A percentile compares a stretch with the other conserved stretches of the same genome.
Evolutionary conservation across 2,888 invertebrate genomes (phyloP).

Genomic region (Ypsolopha sequella): DNA sequence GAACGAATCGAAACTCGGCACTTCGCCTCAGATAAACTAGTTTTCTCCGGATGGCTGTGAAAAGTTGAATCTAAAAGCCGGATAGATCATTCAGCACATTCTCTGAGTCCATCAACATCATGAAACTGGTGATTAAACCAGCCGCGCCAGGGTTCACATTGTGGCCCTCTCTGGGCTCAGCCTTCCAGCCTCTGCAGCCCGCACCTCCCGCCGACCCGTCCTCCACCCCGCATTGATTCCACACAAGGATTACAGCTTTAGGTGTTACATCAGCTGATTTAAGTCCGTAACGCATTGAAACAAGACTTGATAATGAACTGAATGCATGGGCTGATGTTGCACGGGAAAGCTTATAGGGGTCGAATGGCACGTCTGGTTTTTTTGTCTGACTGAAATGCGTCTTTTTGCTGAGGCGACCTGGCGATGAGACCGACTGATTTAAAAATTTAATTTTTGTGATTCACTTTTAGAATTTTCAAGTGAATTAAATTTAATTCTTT

Average conservation of each 20-base stretch:
- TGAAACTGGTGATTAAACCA: conserved; percentile 76
- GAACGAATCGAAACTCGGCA: conserved; percentile 77
- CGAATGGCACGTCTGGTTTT: too few species aligned
- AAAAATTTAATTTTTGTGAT: too few species aligned
- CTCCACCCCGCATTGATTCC: conserved; percentile 1
- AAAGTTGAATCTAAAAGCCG: conserved; percentile 77
- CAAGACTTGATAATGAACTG: too few species aligned
- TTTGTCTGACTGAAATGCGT: too few species aligned
- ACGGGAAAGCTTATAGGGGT: too few species aligned
- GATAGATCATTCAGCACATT: conserved; percentile 39
- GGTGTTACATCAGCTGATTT: too few species aligned
- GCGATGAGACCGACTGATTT: too few species aligned
- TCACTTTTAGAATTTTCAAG: too few species aligned
- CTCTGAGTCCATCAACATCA: conserved; percentile 40
- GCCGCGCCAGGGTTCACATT: conserved; percentile 78
- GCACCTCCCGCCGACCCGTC: conserved; percentile 11
- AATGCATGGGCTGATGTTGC: too few species aligned
- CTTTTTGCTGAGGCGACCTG: too few species aligned
- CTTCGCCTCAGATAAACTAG: conserved; percentile 87
- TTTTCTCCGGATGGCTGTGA: conserved; percentile 93
- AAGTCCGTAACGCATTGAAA: too few species aligned
- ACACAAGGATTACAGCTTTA: neutral
- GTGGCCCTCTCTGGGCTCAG: conserved; percentile 83
- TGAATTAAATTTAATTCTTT: too few species aligned
- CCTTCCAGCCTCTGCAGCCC: conserved; percentile 79